Conservation (phyloP, 1,140 invertebrate genomes). For the Pectinophora gossypiella region DNA sequence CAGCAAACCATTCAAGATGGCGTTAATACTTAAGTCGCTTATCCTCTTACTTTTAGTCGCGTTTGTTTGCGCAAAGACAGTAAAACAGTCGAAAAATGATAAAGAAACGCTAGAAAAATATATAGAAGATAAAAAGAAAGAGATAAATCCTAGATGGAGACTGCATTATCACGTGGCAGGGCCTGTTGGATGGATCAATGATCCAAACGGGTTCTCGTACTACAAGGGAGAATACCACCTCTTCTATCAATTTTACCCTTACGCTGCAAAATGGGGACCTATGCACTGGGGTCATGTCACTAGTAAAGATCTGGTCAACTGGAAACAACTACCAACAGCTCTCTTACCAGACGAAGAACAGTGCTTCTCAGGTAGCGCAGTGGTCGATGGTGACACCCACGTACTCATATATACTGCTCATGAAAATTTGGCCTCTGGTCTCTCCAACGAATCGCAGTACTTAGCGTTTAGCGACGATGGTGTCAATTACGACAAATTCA, state of each 20-base stretch:
- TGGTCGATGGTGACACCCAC: conserved; percentile 40
- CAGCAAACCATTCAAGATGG: no score
- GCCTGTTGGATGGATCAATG: conserved; percentile 28
- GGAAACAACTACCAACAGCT: conserved; percentile 60
- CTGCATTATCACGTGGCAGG: conserved; percentile 13
- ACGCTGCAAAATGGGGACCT: conserved; percentile 51
- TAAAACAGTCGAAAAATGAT: background rate
- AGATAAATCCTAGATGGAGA: conserved; percentile 12
- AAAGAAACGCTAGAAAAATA: conserved; percentile 7
- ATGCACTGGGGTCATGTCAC: conserved; percentile 67
- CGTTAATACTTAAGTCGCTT: background rate
- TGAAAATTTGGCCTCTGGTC: conserved; percentile 26
- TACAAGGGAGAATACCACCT: conserved; percentile 26
- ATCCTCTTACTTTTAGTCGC: background rate
- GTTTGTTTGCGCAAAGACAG: background rate
- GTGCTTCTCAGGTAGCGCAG: conserved; percentile 64
- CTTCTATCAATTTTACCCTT: conserved; percentile 55
- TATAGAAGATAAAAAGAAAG: conserved; percentile 4
- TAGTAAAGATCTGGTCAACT: conserved; percentile 55
- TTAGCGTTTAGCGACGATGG: conserved; percentile 58
- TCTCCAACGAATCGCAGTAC: conserved; percentile 56
- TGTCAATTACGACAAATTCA: conserved; percentile 53
- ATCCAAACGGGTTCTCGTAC: conserved; percentile 32
- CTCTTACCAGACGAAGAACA: conserved; percentile 58
- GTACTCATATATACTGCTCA: conserved; percentile 62